Base-by-base conservation (phyloP, 2,888 invertebrate species). In the Monoplex corrugatus region DNA sequence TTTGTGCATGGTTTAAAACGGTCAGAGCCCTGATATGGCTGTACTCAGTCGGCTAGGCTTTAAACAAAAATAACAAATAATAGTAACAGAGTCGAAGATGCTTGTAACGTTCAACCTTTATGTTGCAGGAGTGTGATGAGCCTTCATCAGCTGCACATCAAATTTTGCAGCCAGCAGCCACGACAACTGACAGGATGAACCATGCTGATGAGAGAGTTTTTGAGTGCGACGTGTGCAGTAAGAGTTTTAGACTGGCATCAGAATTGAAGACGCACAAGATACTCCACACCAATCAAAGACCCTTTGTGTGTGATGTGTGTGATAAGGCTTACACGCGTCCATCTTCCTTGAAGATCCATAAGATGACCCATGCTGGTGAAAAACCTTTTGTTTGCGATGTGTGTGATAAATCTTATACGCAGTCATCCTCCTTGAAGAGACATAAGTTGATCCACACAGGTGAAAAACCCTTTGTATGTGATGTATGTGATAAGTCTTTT, bases 401-500 rank as follows among this genome's bases (percentile, higher is more conserved):
- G 32, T 80, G 80, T 38, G 80, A 40, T 8, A 40, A 35, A 80
- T 35, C 35, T 5, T 80, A 23, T 38, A 40, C 80, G 10, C 35
- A 32, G 13, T 40, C 35, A 8, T 23, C 35, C 32, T 38, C 38
- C 80, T 80, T 80, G 38, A 80, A 80, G 38, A 28, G 23, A 13
- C 80, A 80, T 28, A 80, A 40, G 80, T 16, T 35, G 40, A 38
- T 40, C 40, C 80, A 80, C 80, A 80, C 35, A 8, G 80, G 80
- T 80, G 80, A 80, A 80, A 80, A 80, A 23, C 80, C 80, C 16
- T 80, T 80, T 38, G 40, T 80, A 28, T 80, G 80, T 38, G 40
- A 80, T 40, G 5, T 80, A 23, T 80, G 80, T 38, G 80, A 40
- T 23, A 32, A 35, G 38, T 35, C 80, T 2, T 80, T 80, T 40